Percentiles rank a stretch among this genome's conserved stretches.
phyloP scores from a whole-genome alignment of 1,140 invertebrate species.

The Temnothorax nylanderi region DNA sequence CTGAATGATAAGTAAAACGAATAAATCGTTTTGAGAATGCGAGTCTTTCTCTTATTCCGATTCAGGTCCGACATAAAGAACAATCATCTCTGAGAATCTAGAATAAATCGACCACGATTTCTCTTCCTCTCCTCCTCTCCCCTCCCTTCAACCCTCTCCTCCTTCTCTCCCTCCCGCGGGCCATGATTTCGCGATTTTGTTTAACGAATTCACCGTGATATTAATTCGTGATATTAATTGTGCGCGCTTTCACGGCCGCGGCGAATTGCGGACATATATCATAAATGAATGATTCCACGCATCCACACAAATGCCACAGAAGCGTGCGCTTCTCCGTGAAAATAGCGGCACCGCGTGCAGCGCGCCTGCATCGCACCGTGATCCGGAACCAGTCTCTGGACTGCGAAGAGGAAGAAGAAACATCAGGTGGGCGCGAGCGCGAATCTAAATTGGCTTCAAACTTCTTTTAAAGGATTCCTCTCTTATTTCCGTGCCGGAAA shows the following conservation, averaged over 20 bases:
- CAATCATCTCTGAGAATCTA: not conserved
- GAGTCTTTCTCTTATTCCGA: not conserved
- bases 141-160: too few species aligned
- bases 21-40: not conserved
- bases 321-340: slow-evolving; percentile 19
- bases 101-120: not conserved
- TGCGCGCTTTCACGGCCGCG: slow-evolving; percentile 27
- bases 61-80: not conserved
- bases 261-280: not conserved
- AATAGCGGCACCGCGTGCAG: slow-evolving; percentile 57
- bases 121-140: not conserved
- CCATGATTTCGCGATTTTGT: not conserved
- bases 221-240: slow-evolving; percentile 32
- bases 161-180: not conserved
- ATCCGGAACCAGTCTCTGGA: slow-evolving; percentile 66
- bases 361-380: slow-evolving; percentile 63
- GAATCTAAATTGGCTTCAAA: not conserved
- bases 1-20: not conserved
- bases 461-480: not conserved
- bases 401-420: slow-evolving; percentile 56
- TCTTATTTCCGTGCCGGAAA: too few species aligned
- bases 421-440: slow-evolving; percentile 18
- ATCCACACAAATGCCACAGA: not conserved
- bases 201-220: slow-evolving; percentile 6
- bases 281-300: not conserved